phyloP scores from a whole-genome alignment of 2,888 invertebrate species.

The Lochmaea crataegi region DNA sequence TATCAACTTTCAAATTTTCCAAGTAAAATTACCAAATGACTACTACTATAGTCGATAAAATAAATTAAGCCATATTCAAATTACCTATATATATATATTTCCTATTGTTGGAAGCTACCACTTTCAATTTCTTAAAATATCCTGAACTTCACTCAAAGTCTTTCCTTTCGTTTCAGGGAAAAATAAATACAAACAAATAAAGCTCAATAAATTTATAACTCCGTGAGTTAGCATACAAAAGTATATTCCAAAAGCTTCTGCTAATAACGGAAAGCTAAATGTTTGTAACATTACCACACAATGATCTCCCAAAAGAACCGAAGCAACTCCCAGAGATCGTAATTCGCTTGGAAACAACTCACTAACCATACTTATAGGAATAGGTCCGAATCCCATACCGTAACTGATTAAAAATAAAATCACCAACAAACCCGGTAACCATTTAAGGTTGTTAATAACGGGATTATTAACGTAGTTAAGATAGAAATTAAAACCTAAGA shows the following conservation, averaged over 20 bases:
- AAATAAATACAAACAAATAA: constrained; percentile 36
- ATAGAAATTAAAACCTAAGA: constrained; percentile 71
- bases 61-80: no score
- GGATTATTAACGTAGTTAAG: constrained; percentile 61
- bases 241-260: constrained; percentile 35
- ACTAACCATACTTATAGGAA: constrained; percentile 84
- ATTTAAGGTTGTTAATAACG: constrained; percentile 65
- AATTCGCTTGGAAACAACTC: constrained; percentile 84
- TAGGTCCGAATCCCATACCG: constrained; percentile 76
- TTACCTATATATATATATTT: no score
- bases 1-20: no score
- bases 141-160: constrained; percentile 44
- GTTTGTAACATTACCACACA: constrained; percentile 38
- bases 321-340: constrained; percentile 71
- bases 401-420: constrained; percentile 78
- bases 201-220: constrained; percentile 26
- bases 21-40: no score
- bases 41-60: no score
- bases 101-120: no score
- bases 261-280: constrained; percentile 43
- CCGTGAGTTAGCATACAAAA: constrained; percentile 42
- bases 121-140: neutral
- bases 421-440: constrained; percentile 77
- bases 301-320: constrained; percentile 31
- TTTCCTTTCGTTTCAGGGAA: constrained; percentile 50